Evolutionary conservation across 1,140 invertebrate species (phyloP), one percentile per base, ranked within the genome.

Genomic region (Drosophila kohkoa): DNA sequence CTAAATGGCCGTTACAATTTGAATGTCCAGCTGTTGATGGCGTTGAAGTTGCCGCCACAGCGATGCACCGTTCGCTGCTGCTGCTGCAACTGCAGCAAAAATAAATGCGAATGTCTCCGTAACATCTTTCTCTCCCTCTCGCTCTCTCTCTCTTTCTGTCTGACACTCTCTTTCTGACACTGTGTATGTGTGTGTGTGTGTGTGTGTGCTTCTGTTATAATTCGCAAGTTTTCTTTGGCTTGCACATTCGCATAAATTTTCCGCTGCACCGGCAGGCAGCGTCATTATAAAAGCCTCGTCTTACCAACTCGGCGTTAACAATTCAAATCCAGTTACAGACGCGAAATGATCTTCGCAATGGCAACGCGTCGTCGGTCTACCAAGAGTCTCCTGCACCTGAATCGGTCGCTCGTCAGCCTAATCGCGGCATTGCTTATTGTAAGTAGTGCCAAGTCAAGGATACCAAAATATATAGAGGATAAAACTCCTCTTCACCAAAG

Each of bases 231-330:
- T 67, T 73, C 75, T 73, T 86, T 68, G 35, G 66, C 51, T 59
- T 45, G 48, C 57, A 78, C 65, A 81, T 81, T 81, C 85, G 85
- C 85, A 89, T 89, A 89, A 85, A 89, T 90, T 90, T 87, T 91
- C 79, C 87, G 87, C 87, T 87, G 86, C 80, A 65, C 64, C 87
- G 82, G 70, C 51, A 55, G 74, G 67, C 51, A 55, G 74, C 62
- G 68, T 78, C 63, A 85, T 91, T 91, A 91, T 91, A 91, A 91
- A 91, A 91, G 89, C 81, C 77, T 54, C 81, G 49, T 57, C 55
- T 72, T 49, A 51, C 71, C 72, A 75, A 73, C 76, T 80, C 70
- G 75, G 25, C 75, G 79, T 76, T 76, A 82, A 89, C 89, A 91
- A 91, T 86, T 75, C 75, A 73, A 78, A 65, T 75, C 76, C 74